Evolutionary conservation across 2,113 vertebrate species (phyloP).

Genomic region (Myxocyprinus asiaticus): DNA sequence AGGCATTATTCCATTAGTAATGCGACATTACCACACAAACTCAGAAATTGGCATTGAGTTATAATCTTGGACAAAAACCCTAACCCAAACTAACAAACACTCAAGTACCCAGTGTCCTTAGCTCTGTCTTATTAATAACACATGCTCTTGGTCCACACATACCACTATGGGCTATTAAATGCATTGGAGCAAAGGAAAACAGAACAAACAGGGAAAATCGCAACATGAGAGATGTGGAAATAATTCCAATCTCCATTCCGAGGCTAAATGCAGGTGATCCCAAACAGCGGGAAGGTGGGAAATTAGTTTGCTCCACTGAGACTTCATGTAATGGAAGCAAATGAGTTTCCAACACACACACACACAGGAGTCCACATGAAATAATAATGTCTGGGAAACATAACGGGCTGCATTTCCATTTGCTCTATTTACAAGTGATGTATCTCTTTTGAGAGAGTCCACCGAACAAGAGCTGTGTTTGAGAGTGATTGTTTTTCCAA

Average conservation of each 20-base stretch:
- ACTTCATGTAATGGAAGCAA: constrained; percentile 52
- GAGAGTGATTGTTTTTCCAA: neutral
- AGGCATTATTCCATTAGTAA: constrained; percentile 64
- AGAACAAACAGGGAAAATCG: constrained; percentile 14
- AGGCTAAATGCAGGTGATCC: constrained; percentile 45
- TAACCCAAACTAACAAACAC: constrained; percentile 53
- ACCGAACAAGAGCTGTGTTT: constrained; percentile 8
- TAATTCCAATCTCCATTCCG: constrained; percentile 54
- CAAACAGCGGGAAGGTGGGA: constrained; percentile 39
- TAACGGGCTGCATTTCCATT: constrained; percentile 45
- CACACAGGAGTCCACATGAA: constrained; percentile 45
- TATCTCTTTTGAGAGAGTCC: constrained; percentile 41
- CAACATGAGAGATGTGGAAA: constrained; percentile 55
- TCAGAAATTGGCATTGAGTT: neutral
- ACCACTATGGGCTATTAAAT: constrained; percentile 54
- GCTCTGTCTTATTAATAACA: constrained; percentile 62
- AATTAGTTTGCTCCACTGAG: constrained; percentile 53
- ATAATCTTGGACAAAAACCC: too few species aligned
- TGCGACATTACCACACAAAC: constrained; percentile 74
- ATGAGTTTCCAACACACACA: constrained; percentile 52
- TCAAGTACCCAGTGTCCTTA: constrained; percentile 72
- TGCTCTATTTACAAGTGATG: constrained; percentile 42
- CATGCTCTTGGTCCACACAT: constrained; percentile 44
- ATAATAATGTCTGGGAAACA: constrained; percentile 57
- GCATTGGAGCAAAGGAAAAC: constrained; percentile 32